Conservation (phyloP, 1,140 invertebrate genomes). For the Latrodectus geometricus region DNA sequence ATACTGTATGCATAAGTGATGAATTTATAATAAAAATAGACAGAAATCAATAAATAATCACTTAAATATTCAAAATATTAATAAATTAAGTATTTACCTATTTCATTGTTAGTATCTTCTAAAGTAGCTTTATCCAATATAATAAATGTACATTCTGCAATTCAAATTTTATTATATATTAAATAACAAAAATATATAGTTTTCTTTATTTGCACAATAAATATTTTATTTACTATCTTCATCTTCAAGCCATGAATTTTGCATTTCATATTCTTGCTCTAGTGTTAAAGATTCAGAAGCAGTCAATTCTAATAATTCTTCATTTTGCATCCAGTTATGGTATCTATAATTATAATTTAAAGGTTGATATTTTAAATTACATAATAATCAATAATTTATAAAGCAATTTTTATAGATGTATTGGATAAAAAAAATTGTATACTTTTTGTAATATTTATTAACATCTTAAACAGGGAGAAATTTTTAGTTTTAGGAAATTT, state of each 20-base stretch:
- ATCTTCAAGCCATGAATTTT: slow-evolving; percentile 86
- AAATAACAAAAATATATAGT: not conserved
- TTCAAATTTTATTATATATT: slow-evolving; percentile 28
- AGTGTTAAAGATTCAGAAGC: slow-evolving; percentile 88
- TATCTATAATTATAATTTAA: slow-evolving; percentile 74
- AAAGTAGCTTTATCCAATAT: slow-evolving; percentile 79
- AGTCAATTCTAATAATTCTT: slow-evolving; percentile 83
- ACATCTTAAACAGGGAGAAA: too few species aligned
- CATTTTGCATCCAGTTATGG: slow-evolving; percentile 92
- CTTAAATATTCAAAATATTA: not conserved
- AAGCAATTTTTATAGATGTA: too few species aligned
- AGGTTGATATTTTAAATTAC: too few species aligned
- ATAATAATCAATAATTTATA: too few species aligned
- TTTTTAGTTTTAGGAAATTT: too few species aligned
- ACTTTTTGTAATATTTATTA: too few species aligned
- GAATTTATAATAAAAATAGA: slow-evolving; percentile 7
- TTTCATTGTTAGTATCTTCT: slow-evolving; percentile 73
- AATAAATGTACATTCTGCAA: slow-evolving; percentile 87
- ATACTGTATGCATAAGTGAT: not conserved
- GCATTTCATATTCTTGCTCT: slow-evolving; percentile 91
- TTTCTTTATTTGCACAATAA: not conserved
- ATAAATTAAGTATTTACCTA: slow-evolving; percentile 65
- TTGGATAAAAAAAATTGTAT: too few species aligned
- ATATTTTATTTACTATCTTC: slow-evolving; percentile 78
- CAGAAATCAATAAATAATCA: slow-evolving; percentile 29